Percentiles rank a stretch among this genome's conserved stretches.
Evolutionary conservation across 2,888 invertebrate genomes (phyloP).

Genomic region (Cataglyphis albicans): DNA sequence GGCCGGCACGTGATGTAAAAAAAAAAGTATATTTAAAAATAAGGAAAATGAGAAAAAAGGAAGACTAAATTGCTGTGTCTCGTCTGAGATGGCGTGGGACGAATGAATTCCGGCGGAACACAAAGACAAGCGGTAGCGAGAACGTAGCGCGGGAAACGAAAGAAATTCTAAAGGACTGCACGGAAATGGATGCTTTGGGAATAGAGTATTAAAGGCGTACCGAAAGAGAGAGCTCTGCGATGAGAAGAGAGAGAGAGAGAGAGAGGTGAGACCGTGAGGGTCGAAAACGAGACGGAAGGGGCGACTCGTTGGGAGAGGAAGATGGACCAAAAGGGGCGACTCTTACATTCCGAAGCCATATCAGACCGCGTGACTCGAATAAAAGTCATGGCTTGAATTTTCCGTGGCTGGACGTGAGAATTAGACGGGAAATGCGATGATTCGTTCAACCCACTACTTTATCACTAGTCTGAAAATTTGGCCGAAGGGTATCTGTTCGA

Average conservation of each 20-base stretch:
- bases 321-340: conserved; percentile 70
- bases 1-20: not conserved
- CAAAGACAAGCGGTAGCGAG: conserved; percentile 41
- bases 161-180: conserved; percentile 50
- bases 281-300: conserved; percentile 41
- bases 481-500: conserved; percentile 1
- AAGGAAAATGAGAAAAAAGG: not conserved
- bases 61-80: conserved; percentile 33
- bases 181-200: conserved; percentile 62
- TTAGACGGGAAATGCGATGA: conserved; percentile 69
- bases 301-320: conserved; percentile 46
- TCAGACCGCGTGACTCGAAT: conserved; percentile 81
- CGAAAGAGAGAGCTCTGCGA: conserved; percentile 40
- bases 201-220: conserved; percentile 55
- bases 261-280: conserved; percentile 24
- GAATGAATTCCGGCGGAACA: conserved; percentile 46
- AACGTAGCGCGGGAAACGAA: conserved; percentile 41
- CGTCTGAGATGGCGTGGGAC: conserved; percentile 32
- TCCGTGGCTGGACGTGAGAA: conserved; percentile 73
- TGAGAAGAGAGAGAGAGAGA: conserved; percentile 9
- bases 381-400: conserved; percentile 69
- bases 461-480: conserved; percentile 37
- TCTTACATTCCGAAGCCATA: conserved; percentile 78
- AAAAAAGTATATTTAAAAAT: not conserved
- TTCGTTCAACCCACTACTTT: conserved; percentile 49